Conservation (phyloP, 2,888 invertebrate species). For the Galerucella pusilla region DNA sequence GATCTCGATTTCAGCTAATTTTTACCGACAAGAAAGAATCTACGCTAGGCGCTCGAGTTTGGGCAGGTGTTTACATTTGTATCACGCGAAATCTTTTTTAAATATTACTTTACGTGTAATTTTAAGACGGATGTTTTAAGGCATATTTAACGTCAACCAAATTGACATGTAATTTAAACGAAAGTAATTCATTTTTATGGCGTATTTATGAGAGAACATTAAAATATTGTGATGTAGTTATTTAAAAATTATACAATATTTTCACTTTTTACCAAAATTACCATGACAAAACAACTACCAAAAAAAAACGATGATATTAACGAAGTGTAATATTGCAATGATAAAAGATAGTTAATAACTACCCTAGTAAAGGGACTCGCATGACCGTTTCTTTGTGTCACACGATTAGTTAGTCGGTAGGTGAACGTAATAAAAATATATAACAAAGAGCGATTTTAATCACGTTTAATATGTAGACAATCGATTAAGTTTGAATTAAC, state of each 20-base stretch:
- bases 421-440: neutral
- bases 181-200: neutral
- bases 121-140: neutral
- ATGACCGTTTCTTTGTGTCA: constrained; percentile 6
- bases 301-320: neutral
- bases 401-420: constrained; percentile 3
- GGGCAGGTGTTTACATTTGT: constrained; percentile 24
- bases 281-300: neutral
- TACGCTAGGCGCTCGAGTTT: constrained; percentile 24
- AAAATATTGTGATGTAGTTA: neutral
- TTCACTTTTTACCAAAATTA: neutral
- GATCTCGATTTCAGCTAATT: constrained; percentile 38
- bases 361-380: neutral
- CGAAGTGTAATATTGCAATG: neutral
- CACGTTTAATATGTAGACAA: constrained; percentile 10
- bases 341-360: constrained; percentile 5
- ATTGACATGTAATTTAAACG: neutral
- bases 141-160: neutral
- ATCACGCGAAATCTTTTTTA: constrained; percentile 30
- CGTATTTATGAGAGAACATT: too few relatives aligned
- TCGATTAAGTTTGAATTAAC: constrained; percentile 1
- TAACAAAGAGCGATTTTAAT: constrained; percentile 3
- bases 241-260: neutral
- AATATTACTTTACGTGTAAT: constrained; percentile 1
- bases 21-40: constrained; percentile 31